These are phyloP conservation scores for Limanda limanda DNA, from an alignment of 2,113 vertebrate genomes.

Conservation along the genomic window DNA sequence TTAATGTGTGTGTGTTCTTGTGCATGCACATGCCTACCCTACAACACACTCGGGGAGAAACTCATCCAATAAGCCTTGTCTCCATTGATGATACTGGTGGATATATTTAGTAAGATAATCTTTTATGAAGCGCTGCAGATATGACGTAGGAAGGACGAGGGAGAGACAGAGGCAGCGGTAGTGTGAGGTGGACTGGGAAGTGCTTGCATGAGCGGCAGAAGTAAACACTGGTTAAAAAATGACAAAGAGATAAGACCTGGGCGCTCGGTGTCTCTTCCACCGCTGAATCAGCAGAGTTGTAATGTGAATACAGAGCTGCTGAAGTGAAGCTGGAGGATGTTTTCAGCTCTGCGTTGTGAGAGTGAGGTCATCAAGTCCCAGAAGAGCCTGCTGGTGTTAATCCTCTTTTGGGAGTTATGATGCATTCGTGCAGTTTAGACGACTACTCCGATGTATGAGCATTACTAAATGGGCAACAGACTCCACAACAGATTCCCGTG, in stretches of 20 bases:
- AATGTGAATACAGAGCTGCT: constrained; percentile 25
- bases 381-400: constrained; percentile 74
- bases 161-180: constrained; percentile 19
- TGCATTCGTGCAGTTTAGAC: constrained; percentile 69
- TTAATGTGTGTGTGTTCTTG: background rate
- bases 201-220: constrained; percentile 3
- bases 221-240: constrained; percentile 45
- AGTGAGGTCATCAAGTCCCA: constrained; percentile 73
- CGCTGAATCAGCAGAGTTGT: constrained; percentile 53
- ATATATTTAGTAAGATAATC: constrained; percentile 78
- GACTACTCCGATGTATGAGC: constrained; percentile 62
- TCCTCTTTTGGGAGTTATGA: constrained; percentile 82
- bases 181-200: background rate
- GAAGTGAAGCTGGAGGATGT: constrained; percentile 64
- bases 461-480: constrained; percentile 18
- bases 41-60: constrained; percentile 24
- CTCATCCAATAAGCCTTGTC: constrained; percentile 69
- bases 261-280: background rate
- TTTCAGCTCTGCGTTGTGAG: constrained; percentile 57
- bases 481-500: background rate
- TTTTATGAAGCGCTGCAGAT: constrained; percentile 70
- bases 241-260: constrained; percentile 14
- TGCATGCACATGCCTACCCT: background rate
- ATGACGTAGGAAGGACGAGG: constrained; percentile 59
- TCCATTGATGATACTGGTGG: constrained; percentile 70